A percentile compares a stretch with the other conserved stretches of the same genome.
Conservation (phyloP, 2,888 invertebrate species). For the Xylota sylvarum region DNA sequence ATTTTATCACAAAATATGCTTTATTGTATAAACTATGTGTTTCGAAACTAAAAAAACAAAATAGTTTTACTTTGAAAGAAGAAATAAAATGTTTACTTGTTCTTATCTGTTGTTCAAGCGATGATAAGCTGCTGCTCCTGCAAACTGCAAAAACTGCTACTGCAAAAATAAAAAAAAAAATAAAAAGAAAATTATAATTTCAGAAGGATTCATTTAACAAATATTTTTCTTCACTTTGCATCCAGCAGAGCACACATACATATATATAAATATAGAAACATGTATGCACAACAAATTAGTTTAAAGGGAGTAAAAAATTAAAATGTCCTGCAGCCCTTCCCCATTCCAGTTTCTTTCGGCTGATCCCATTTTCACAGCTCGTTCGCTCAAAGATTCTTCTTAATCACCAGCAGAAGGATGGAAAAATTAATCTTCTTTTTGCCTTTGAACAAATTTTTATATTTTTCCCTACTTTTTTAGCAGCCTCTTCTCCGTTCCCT, state of each 20-base stretch:
- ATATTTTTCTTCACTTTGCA: not conserved
- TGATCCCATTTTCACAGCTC: conserved; percentile 45
- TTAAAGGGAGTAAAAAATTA: conserved; percentile 59
- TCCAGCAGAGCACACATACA: not conserved
- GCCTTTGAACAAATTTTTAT: conserved; percentile 66
- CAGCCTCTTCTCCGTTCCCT: conserved; percentile 49
- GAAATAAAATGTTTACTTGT: too few species aligned
- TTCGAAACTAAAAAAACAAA: too few species aligned
- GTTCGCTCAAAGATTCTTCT: conserved; percentile 59
- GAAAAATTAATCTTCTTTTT: conserved; percentile 72
- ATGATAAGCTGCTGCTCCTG: too few species aligned
- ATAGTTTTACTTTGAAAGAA: too few species aligned
- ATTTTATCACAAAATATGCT: too few species aligned
- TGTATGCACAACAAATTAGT: conserved; percentile 47
- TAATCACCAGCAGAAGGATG: conserved; percentile 70
- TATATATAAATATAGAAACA: not conserved
- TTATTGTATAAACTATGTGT: too few species aligned
- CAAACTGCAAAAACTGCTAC: too few species aligned
- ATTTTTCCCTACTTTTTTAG: conserved; percentile 44
- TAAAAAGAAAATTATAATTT: not conserved
- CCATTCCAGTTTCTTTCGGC: conserved; percentile 14
- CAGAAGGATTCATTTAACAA: not conserved
- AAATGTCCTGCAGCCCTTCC: conserved; percentile 55
- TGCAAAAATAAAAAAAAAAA: too few species aligned
- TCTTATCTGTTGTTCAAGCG: too few species aligned